Evolutionary conservation across 30 jellyfish, hydroid and myxozoan species (phyloP), one percentile per base, ranked within the genome.

Genomic region (Mastigias papua): DNA sequence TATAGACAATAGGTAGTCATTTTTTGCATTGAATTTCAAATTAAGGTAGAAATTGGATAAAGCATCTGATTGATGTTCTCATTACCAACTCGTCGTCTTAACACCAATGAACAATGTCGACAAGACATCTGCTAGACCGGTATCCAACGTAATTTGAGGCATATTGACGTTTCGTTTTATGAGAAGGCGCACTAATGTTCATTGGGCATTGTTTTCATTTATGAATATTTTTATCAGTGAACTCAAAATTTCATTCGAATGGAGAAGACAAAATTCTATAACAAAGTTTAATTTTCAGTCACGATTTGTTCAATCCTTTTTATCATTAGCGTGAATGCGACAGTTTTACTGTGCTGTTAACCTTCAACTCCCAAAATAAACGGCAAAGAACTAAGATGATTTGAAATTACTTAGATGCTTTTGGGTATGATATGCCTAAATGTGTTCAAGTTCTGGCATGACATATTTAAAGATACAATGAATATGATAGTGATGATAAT

Each of bases 21-120:
- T 63, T 7, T 26, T 1, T 3, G 46, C 26, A 63, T 63, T 63
- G 32, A 63, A 63, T 22, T 27, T 23, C 46, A 27, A 17, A 63
- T 22, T 7, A 63, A 19, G 7, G 42, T 2, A 27, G 26, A 63
- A 63, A 63, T 63, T 63, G 74, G 74, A 63, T 63, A 6, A 8
- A 27, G n/a, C 74, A 63, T 63, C 74, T 63, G 74, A 63, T 23
- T 63, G 74, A 54, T 63, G 42, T 25, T 37, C 74, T 63, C 46
- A 63, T 63, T 63, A 63, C 74, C 8, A n/a, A 15, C 46, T 63
- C 23, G 46, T 7, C 74, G 74, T 20, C 23, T 54, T 54, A 54
- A 54, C 67, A 19, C 67, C 3, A 16, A 54, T 2, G 27, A 25
- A 54, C 25, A 54, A 54, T 54, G 25, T 16, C 9, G 2, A 54